Evolutionary conservation across 1,140 invertebrate species (phyloP).

Genomic region (Drosophila guanche): DNA sequence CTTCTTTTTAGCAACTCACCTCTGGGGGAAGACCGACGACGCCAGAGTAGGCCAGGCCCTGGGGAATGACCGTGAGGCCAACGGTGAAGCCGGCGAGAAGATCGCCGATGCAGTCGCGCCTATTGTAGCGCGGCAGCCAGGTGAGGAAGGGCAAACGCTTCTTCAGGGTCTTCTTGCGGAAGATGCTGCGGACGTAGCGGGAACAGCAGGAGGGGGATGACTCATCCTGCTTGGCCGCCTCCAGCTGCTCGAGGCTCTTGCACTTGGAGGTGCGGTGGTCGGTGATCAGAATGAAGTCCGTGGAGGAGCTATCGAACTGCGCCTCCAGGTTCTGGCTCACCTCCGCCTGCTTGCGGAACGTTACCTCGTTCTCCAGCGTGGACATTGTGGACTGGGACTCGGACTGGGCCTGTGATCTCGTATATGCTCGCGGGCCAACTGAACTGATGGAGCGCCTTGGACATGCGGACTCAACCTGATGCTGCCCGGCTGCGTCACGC

Average conservation of each 20-base stretch:
- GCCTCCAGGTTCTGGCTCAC: slow-evolving; percentile 63
- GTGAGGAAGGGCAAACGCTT: slow-evolving; percentile 88
- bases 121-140: slow-evolving; percentile 90
- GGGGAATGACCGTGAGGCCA: slow-evolving; percentile 92
- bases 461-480: slow-evolving; percentile 52
- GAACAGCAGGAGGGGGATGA: slow-evolving; percentile 42
- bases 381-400: slow-evolving; percentile 58
- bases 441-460: slow-evolving; percentile 28
- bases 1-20: slow-evolving; percentile 37
- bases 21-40: slow-evolving; percentile 91
- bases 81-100: slow-evolving; percentile 94
- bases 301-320: slow-evolving; percentile 65
- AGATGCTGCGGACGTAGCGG: slow-evolving; percentile 50
- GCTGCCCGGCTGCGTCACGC: slow-evolving; percentile 52
- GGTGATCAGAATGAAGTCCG: slow-evolving; percentile 73
- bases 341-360: slow-evolving; percentile 71
- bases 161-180: slow-evolving; percentile 87
- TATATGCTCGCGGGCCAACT: slow-evolving; percentile 24
- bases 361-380: slow-evolving; percentile 70
- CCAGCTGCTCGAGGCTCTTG: slow-evolving; percentile 68
- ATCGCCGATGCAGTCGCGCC: slow-evolving; percentile 87
- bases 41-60: slow-evolving; percentile 92
- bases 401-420: slow-evolving; percentile 28
- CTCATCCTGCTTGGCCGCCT: slow-evolving; percentile 44
- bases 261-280: slow-evolving; percentile 76